Conservation (phyloP, 2,113 vertebrate genomes). For the Aphelocoma coerulescens region DNA sequence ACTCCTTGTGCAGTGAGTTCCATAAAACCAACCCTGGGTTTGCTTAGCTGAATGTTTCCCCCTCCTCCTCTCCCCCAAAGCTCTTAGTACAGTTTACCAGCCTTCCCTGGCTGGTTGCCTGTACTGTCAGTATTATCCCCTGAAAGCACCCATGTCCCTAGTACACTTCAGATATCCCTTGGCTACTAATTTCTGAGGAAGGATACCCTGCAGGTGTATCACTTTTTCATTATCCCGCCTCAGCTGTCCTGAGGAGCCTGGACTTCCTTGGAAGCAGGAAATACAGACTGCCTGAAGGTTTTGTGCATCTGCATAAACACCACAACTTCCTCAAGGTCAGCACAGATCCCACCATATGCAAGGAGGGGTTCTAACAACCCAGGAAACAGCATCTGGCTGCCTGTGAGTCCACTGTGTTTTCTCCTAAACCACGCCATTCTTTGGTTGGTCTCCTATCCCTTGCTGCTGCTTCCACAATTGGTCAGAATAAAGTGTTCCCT, state of each 20-base stretch:
- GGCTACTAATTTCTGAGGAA: not conserved
- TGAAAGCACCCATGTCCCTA: not conserved
- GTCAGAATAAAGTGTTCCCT: not conserved
- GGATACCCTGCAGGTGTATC: not conserved
- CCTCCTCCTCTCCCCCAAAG: not conserved
- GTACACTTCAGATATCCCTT: not conserved
- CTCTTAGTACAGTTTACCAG: not conserved
- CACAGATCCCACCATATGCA: not conserved
- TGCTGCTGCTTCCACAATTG: not conserved
- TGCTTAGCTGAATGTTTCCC: not conserved
- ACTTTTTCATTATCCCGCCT: not conserved
- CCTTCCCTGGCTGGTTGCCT: not conserved
- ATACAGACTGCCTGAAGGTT: fast-evolving
- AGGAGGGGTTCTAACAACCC: not conserved
- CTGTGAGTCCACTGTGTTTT: not conserved
- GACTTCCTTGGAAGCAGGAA: not conserved
- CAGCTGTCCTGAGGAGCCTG: not conserved
- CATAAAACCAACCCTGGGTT: not conserved
- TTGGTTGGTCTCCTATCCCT: not conserved
- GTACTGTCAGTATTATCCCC: not conserved
- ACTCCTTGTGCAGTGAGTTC: not conserved
- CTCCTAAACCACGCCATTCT: not conserved
- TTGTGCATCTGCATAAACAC: not conserved
- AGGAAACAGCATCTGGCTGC: not conserved
- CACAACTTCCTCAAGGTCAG: not conserved